Conservation (phyloP, 1,140 invertebrate species). For the Drosophila lowei region DNA sequence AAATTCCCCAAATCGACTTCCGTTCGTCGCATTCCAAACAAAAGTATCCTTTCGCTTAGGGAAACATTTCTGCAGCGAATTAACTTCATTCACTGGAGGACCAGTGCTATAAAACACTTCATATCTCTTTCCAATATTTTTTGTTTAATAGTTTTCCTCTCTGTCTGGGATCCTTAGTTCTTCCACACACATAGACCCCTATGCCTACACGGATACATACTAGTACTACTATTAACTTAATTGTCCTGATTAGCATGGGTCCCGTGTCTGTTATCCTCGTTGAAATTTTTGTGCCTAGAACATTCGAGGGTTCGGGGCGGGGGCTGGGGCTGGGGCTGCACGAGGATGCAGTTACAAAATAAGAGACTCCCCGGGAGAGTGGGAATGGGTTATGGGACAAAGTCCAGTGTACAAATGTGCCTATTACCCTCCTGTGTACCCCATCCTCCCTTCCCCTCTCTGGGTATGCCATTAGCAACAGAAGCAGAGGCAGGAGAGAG, state of each 20-base stretch:
- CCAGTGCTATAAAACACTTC: too few species aligned
- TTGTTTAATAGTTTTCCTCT: too few species aligned
- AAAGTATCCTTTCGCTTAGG: too few species aligned
- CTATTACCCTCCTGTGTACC: slow-evolving; percentile 29
- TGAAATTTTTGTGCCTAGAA: slow-evolving; percentile 42
- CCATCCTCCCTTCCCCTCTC: background rate
- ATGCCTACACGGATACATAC: too few species aligned
- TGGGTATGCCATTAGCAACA: slow-evolving; percentile 49
- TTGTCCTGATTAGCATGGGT: slow-evolving; percentile 46
- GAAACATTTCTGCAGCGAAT: too few species aligned
- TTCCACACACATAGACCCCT: too few species aligned
- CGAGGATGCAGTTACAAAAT: slow-evolving; percentile 36
- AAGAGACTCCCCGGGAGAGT: slow-evolving; percentile 20
- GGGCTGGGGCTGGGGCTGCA: too few species aligned
- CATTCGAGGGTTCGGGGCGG: slow-evolving; percentile 10
- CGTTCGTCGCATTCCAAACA: too few species aligned
- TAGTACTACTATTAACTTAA: slow-evolving; percentile 38
- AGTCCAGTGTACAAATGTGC: slow-evolving; percentile 37
- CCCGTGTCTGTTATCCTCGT: slow-evolving; percentile 30
- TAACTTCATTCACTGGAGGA: too few species aligned
- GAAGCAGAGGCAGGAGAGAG: slow-evolving; percentile 8
- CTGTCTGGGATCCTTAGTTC: too few species aligned
- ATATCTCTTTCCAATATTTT: too few species aligned
- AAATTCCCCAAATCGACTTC: too few species aligned
- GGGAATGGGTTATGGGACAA: background rate